These are phyloP conservation scores for Albula goreensis DNA, from an alignment of 2,113 vertebrate genomes.

Conservation along the genomic window DNA sequence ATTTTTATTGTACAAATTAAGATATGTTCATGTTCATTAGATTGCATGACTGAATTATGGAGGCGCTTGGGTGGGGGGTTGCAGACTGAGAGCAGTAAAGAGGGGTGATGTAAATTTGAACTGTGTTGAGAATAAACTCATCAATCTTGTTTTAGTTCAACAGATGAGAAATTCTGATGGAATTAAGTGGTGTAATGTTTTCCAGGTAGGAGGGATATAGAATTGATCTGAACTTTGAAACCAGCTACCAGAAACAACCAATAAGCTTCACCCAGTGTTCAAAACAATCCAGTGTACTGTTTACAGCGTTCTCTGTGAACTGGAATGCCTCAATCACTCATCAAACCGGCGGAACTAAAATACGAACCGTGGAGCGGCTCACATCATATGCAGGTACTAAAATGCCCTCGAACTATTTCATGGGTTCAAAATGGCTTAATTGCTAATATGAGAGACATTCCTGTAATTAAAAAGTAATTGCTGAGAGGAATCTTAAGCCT, in stretches of 20 bases:
- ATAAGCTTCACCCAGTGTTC: not conserved
- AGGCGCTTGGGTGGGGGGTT: too few relatives aligned
- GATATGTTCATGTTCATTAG: too few relatives aligned
- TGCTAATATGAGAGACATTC: slow-evolving; percentile 40
- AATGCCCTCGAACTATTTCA: slow-evolving; percentile 48
- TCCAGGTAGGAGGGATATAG: too few relatives aligned
- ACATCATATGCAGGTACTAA: slow-evolving; percentile 31
- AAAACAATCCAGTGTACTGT: not conserved
- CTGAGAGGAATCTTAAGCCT: slow-evolving; percentile 46
- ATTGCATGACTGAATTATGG: too few relatives aligned
- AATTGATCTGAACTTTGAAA: too few relatives aligned
- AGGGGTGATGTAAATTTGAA: too few relatives aligned
- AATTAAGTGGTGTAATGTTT: too few relatives aligned
- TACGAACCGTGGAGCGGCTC: slow-evolving; percentile 31
- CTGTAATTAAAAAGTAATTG: slow-evolving; percentile 57
- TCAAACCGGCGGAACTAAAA: slow-evolving; percentile 25
- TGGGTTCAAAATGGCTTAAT: slow-evolving; percentile 29
- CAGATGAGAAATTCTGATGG: too few relatives aligned
- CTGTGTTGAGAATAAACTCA: too few relatives aligned
- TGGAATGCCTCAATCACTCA: not conserved
- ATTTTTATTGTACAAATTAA: too few relatives aligned
- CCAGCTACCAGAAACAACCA: not conserved
- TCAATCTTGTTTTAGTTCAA: too few relatives aligned
- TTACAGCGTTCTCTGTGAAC: not conserved
- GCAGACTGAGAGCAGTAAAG: too few relatives aligned